Base-by-base conservation (phyloP, 30 jellyfish, hydroid and myxozoan species). In the Cassiopea andromeda region DNA sequence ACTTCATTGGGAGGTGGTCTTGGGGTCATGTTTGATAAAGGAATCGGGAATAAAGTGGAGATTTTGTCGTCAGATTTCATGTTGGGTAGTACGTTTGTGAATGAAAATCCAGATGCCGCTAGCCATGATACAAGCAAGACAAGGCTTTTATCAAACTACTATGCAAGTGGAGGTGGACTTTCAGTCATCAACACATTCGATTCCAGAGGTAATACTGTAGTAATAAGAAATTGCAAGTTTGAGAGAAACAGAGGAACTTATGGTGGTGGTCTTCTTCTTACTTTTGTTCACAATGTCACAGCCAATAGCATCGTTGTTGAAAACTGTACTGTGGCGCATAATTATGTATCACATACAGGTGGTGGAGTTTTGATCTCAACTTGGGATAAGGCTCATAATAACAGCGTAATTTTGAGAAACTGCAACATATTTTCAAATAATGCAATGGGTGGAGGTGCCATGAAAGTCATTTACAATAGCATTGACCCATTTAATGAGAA, bases 371-470 rank as follows among this genome's bases (percentile, higher is more conserved):
- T 89, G 44, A 69, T 73, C 48, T 89, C 96, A 1, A 61, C 83
- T 44, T 89, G 96, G 96, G 96, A 89, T 71, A 69, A 71, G 77
- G 91, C 96, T 9, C 92, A 89, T 50, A 67, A 74, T 14, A 89
- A 89, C 49, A 12, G 50, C 12, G 71, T 83, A 44, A 60, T 27
- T 1, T 12, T 89, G 15, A 54, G n/a, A 18, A 61, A 60, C 61
- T 79, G 91, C 75, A 27, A 58, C 68, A 75, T 89, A 18, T 70
- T 48, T 17, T 17, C 15, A 48, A 89, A 89, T 43, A 61, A 73
- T 38, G 96, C 96, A 1, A 89, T 89, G 96, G 85, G 80, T 7
- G 96, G 96, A 45, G 96, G 96, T 61, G 96, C 91, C n/a, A 81
- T 77, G 85, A 89, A 89, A 61, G 64, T 89, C 57, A 89, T 81